A percentile compares a stretch with the other conserved stretches of the same genome.
phyloP scores from a whole-genome alignment of 2,888 invertebrate genomes.

The Drosophila stalkeri region DNA sequence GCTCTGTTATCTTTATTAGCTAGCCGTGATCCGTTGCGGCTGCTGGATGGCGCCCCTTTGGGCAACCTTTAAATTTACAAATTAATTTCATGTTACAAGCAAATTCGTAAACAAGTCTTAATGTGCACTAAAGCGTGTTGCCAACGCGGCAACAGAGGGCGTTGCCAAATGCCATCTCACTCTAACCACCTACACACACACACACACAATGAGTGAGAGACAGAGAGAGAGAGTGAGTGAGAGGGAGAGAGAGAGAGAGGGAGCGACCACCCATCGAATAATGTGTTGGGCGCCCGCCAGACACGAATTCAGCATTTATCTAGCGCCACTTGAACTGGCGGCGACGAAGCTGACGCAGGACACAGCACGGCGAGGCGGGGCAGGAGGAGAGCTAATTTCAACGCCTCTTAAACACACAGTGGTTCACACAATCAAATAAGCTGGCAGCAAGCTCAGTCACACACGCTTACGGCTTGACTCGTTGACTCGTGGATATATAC shows the following conservation, averaged over 20 bases:
- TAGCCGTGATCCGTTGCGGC: constrained; percentile 12
- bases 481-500: neutral
- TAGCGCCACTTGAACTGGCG: constrained; percentile 76
- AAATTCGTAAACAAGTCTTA: constrained; percentile 81
- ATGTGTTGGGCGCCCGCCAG: constrained; percentile 78
- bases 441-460: neutral
- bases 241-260: no score
- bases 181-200: neutral
- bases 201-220: no score
- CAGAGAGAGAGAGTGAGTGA: no score
- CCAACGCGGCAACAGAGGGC: constrained; percentile 47
- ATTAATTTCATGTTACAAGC: constrained; percentile 81
- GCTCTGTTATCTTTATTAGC: constrained; percentile 8
- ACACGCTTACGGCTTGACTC: neutral
- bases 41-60: constrained; percentile 50
- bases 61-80: constrained; percentile 78
- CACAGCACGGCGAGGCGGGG: neutral
- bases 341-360: constrained; percentile 47
- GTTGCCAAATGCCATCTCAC: constrained; percentile 12
- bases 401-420: constrained; percentile 79
- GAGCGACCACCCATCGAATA: constrained; percentile 64
- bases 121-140: constrained; percentile 80
- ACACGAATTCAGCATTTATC: constrained; percentile 81
- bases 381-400: constrained; percentile 70
- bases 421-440: constrained; percentile 39